These are phyloP conservation scores for Epinephelus awoara DNA, from an alignment of 2,797 vertebrate genomes.

Conservation along the genomic window DNA sequence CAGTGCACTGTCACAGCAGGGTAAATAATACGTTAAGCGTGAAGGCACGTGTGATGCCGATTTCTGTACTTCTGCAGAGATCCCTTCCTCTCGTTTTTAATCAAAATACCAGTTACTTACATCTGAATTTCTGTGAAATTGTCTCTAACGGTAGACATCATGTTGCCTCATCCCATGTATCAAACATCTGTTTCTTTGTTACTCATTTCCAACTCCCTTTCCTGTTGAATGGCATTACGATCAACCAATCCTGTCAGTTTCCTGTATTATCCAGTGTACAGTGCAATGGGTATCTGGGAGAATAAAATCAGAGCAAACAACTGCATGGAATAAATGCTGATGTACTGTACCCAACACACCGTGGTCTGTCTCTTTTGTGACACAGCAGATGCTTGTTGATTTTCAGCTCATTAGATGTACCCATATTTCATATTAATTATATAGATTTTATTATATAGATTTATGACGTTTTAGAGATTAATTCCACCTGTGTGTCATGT, in stretches of 20 bases:
- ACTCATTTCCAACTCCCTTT: conserved; percentile 69
- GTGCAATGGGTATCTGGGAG: conserved; percentile 88
- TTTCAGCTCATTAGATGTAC: background rate
- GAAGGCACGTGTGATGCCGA: conserved; percentile 21
- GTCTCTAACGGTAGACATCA: conserved; percentile 78
- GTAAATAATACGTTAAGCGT: conserved; percentile 45
- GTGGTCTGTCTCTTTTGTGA: conserved; percentile 43
- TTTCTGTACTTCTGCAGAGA: conserved; percentile 50
- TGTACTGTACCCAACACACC: conserved; percentile 86
- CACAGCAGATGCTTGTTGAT: too few species aligned
- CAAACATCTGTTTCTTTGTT: conserved; percentile 76
- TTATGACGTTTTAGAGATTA: background rate
- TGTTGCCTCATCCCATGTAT: conserved; percentile 70
- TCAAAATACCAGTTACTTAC: conserved; percentile 61
- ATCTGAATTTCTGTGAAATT: conserved; percentile 72
- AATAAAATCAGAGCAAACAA: conserved; percentile 93
- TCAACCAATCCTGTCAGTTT: conserved; percentile 87
- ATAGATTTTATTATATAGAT: background rate
- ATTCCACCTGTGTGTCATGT: background rate
- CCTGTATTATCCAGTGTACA: conserved; percentile 91
- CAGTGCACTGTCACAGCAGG: conserved; percentile 53
- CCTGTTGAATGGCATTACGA: conserved; percentile 86
- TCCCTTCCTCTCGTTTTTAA: conserved; percentile 61
- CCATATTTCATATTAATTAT: too few species aligned
- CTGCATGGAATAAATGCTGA: conserved; percentile 98